These are phyloP conservation scores for Nasonia oneida DNA, from an alignment of 2,888 invertebrate genomes.

Conservation along the genomic window DNA sequence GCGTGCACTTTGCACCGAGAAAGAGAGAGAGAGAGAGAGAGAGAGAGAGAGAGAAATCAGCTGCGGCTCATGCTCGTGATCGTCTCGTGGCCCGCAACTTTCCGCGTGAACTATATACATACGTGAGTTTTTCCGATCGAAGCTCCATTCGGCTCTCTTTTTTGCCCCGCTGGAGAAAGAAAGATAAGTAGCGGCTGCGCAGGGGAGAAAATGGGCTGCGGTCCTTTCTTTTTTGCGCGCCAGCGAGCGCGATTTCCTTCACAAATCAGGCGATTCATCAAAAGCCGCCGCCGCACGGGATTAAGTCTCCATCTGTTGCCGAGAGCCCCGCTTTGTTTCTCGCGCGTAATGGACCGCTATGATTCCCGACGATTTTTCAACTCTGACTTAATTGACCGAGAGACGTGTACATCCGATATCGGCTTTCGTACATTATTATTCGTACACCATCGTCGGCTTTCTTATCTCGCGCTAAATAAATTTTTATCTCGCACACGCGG, in stretches of 20 bases:
- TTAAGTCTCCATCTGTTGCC: not conserved
- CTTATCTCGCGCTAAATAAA: too few relatives aligned
- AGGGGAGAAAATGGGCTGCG: not conserved
- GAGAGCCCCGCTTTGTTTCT: not conserved
- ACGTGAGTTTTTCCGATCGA: not conserved
- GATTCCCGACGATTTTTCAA: too few relatives aligned
- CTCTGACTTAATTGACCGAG: too few relatives aligned
- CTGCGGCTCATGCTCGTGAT: constrained; percentile 33
- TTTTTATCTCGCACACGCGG: too few relatives aligned
- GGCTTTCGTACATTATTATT: too few relatives aligned
- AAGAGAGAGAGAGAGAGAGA: not conserved
- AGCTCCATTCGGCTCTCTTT: constrained; percentile 2
- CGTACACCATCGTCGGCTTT: too few relatives aligned
- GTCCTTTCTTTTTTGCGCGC: not conserved
- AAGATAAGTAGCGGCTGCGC: not conserved
- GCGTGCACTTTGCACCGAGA: constrained; percentile 44
- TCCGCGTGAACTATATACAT: not conserved
- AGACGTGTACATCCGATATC: too few relatives aligned
- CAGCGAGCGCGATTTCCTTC: not conserved
- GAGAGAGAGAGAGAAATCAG: not conserved
- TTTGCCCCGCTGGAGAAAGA: not conserved
- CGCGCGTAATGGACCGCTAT: too few relatives aligned
- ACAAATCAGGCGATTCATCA: constrained; percentile 38
- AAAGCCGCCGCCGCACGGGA: not conserved
- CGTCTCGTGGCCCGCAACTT: constrained; percentile 31